A percentile compares a stretch with the other conserved stretches of the same genome.
phyloP scores from a whole-genome alignment of 2,888 invertebrate species.

The Gortyna flavago region DNA sequence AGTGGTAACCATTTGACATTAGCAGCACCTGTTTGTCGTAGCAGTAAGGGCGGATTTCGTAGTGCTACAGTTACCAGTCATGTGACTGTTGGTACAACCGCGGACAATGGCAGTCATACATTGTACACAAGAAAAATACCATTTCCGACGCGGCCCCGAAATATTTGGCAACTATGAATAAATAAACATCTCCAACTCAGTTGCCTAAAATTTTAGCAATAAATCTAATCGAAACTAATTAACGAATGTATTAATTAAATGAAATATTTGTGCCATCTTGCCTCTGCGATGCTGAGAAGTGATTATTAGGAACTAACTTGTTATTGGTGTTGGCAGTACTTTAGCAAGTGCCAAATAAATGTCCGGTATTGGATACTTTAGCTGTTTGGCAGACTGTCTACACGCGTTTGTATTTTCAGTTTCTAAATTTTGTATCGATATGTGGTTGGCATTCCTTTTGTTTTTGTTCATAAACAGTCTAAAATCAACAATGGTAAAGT shows the following conservation, averaged over 20 bases:
- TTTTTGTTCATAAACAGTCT: not conserved
- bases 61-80: not conserved
- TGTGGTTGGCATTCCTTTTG: not conserved
- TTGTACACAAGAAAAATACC: not conserved
- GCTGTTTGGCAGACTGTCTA: slow-evolving; percentile 22
- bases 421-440: not conserved
- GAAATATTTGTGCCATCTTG: slow-evolving; percentile 32
- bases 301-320: slow-evolving; percentile 31
- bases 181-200: slow-evolving; percentile 17
- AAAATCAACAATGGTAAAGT: not conserved
- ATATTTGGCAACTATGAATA: slow-evolving; percentile 47
- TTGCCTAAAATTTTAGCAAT: slow-evolving; percentile 20
- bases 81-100: not conserved
- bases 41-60: not conserved
- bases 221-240: slow-evolving; percentile 44
- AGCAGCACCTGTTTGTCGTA: not conserved
- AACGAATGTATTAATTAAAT: slow-evolving; percentile 48
- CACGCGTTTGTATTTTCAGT: not conserved
- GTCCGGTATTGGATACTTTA: slow-evolving; percentile 10
- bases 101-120: not conserved
- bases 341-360: slow-evolving; percentile 35
- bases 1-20: not conserved
- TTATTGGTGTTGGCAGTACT: not conserved
- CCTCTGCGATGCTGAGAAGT: slow-evolving; percentile 36
- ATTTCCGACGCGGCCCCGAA: slow-evolving; percentile 13